Evolutionary conservation across 2,113 vertebrate genomes (phyloP).

Genomic region (Aphyosemion australe): DNA sequence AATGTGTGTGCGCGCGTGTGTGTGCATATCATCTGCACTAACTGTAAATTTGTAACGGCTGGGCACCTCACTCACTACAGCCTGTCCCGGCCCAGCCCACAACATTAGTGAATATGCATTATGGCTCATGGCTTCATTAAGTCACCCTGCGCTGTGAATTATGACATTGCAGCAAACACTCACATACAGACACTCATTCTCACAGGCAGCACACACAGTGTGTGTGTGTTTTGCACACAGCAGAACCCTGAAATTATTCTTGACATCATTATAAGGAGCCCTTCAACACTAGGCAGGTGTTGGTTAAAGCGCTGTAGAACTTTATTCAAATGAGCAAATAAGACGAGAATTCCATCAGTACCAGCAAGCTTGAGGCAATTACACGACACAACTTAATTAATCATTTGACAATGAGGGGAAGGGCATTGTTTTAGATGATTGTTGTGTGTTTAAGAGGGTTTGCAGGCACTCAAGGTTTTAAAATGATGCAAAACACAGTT

Average conservation of each 20-base stretch:
- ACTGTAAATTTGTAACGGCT: constrained; percentile 67
- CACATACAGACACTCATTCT: constrained; percentile 41
- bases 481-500: constrained; percentile 63
- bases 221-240: constrained; percentile 68
- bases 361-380: constrained; percentile 67
- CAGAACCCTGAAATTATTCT: constrained; percentile 46
- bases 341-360: constrained; percentile 60
- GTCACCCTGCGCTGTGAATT: constrained; percentile 71
- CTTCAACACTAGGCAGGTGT: constrained; percentile 29
- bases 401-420: constrained; percentile 81
- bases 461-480: constrained; percentile 71
- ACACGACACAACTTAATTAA: constrained; percentile 77
- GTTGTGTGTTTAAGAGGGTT: constrained; percentile 71
- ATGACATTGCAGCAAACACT: constrained; percentile 59
- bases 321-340: constrained; percentile 51
- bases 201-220: constrained; percentile 37
- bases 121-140: constrained; percentile 81
- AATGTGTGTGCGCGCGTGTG: constrained; percentile 1
- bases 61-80: constrained; percentile 50
- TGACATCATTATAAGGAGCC: constrained; percentile 41
- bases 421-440: constrained; percentile 76
- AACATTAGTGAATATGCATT: constrained; percentile 77
- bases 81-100: constrained; percentile 56
- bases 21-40: constrained; percentile 41
- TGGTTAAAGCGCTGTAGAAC: constrained; percentile 32